A percentile compares a stretch with the other conserved stretches of the same genome.
Evolutionary conservation across 1,140 invertebrate genomes (phyloP).

Genomic region (Drosophila quadrilineata): DNA sequence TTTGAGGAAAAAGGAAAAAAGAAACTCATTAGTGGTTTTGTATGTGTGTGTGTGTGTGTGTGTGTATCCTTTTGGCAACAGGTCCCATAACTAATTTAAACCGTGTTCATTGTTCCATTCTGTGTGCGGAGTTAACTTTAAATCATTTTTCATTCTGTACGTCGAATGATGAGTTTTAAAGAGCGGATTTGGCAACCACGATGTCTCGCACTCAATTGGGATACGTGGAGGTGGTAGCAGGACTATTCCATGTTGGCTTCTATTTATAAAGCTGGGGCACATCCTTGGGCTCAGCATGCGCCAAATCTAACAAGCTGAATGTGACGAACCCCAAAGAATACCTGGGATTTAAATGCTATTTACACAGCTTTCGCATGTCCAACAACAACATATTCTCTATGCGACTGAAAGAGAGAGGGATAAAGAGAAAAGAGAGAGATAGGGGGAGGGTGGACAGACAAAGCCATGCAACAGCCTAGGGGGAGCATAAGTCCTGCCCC

Average conservation of each 20-base stretch:
- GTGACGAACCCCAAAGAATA: constrained; percentile 31
- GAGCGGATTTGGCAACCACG: not conserved
- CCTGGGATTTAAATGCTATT: constrained; percentile 72
- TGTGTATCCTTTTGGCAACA: too few species aligned
- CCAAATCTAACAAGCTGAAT: constrained; percentile 22
- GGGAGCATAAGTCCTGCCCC: not conserved
- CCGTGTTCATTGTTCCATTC: too few species aligned
- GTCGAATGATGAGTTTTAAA: too few species aligned
- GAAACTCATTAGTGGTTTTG: constrained; percentile 29
- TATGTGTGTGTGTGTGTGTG: too few species aligned
- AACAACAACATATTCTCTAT: constrained; percentile 61
- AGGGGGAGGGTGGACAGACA: too few species aligned
- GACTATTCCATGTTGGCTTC: constrained; percentile 42
- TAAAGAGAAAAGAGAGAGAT: too few species aligned
- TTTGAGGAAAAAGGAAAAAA: not conserved
- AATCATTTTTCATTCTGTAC: too few species aligned
- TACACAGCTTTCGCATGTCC: constrained; percentile 67
- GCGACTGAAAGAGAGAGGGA: too few species aligned
- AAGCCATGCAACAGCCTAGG: constrained; percentile 22
- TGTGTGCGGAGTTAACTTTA: too few species aligned
- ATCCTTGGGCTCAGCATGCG: constrained; percentile 11
- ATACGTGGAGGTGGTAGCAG: constrained; percentile 5
- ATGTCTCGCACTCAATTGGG: not conserved
- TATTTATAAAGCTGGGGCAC: constrained; percentile 37
- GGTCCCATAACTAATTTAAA: too few species aligned